These are phyloP conservation scores for Porites divaricata DNA, from an alignment of 92 coral and sea anemone genomes.

Conservation along the genomic window DNA sequence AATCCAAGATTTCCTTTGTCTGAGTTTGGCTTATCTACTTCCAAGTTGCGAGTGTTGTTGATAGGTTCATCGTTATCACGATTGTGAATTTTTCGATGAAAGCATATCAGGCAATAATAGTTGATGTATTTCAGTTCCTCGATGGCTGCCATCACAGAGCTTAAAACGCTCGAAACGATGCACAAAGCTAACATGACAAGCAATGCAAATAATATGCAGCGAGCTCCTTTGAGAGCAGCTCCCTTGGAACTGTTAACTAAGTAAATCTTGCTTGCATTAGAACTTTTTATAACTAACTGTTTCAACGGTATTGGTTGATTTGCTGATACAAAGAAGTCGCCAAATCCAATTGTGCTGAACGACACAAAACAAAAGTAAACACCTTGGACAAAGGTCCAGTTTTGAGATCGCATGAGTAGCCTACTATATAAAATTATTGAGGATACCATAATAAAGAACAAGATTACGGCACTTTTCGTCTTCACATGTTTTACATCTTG, in stretches of 20 bases:
- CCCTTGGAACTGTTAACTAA: neutral
- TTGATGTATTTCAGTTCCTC: neutral
- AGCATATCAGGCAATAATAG: neutral
- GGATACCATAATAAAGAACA: slow-evolving; percentile 13
- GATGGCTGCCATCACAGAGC: neutral
- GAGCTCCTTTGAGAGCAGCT: too few relatives aligned
- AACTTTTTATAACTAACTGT: neutral
- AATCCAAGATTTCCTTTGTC: neutral
- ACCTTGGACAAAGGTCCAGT: slow-evolving; percentile 37
- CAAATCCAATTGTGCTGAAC: slow-evolving; percentile 57
- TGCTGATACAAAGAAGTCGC: slow-evolving; percentile 16
- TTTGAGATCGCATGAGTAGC: neutral
- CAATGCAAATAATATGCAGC: neutral
- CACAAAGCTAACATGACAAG: slow-evolving; percentile 23
- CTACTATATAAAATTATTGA: slow-evolving; percentile 4
- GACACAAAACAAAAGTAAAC: slow-evolving; percentile 56
- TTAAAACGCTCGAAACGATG: neutral
- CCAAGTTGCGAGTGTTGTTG: neutral
- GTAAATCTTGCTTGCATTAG: neutral
- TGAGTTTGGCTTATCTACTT: neutral
- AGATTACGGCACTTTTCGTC: slow-evolving; percentile 26
- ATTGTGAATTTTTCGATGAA: neutral
- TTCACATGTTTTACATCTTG: slow-evolving; percentile 6
- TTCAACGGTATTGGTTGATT: neutral
- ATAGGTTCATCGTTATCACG: neutral